Conservation (phyloP, 2,113 vertebrate genomes). For the Holacanthus passer region DNA sequence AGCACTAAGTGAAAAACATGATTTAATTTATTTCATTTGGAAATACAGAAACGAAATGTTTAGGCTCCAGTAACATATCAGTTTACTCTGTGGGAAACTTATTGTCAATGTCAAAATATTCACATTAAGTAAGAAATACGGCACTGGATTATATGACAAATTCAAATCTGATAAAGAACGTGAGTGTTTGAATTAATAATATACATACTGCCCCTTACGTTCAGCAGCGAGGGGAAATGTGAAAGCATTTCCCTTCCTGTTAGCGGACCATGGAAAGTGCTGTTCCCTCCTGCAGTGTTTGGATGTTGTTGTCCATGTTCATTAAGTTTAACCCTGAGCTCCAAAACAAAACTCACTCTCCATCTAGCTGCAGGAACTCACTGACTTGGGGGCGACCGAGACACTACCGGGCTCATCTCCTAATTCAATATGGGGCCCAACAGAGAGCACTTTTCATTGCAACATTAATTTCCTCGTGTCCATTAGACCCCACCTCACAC, state of each 20-base stretch:
- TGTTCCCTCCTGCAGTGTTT: conserved; percentile 66
- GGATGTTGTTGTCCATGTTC: conserved; percentile 74
- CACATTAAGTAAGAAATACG: not conserved
- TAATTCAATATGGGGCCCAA: conserved; percentile 68
- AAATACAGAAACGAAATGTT: conserved; percentile 14
- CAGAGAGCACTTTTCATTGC: conserved; percentile 70
- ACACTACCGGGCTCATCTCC: conserved; percentile 54
- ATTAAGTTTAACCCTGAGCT: conserved; percentile 70
- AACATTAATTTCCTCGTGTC: conserved; percentile 73
- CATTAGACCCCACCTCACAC: conserved; percentile 67
- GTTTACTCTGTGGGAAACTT: not conserved
- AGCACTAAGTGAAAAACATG: conserved; percentile 21
- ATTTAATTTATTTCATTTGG: conserved; percentile 25
- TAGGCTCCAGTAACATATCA: not conserved
- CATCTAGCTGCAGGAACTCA: conserved; percentile 62
- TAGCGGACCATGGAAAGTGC: conserved; percentile 51
- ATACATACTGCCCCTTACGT: conserved; percentile 9
- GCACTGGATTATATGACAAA: not conserved
- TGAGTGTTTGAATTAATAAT: conserved; percentile 25
- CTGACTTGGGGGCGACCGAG: conserved; percentile 43
- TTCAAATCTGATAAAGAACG: not conserved
- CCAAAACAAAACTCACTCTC: conserved; percentile 62
- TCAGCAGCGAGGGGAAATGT: conserved; percentile 14
- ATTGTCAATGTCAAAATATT: conserved; percentile 1
- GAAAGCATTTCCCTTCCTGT: conserved; percentile 53